Evolutionary conservation across 2,113 vertebrate genomes (phyloP), one percentile per base, ranked within the genome.

Genomic region (Mixornis gularis): DNA sequence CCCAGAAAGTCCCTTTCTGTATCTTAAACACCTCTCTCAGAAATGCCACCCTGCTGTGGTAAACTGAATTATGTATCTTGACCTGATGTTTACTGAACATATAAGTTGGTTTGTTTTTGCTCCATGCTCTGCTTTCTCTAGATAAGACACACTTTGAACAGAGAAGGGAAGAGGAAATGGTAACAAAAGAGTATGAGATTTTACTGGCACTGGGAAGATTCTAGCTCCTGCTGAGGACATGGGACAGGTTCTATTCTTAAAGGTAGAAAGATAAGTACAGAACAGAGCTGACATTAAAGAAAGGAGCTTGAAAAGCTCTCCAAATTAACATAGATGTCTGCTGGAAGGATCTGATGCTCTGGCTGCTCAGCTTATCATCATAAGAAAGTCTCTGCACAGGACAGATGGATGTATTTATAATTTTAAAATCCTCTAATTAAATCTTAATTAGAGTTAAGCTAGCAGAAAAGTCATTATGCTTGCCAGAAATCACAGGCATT

Each of bases 341-440:
- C 63, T 72, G 64, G 72, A 83, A 73, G 30, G 34, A 65, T 73
- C 51, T 73, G 52, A 78, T 83, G 46, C 74, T 90, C 48, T 70
- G 52, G 10, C 40, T 80, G 48, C 76, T 91, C 69, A 73, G 66
- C 32, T 89, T 65, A 41, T 74, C 32, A 16, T 72, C 26, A 36
- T 69, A 73, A 59, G 41, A 64, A 93, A 80, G 52, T 29, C 43
- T 83, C 73, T 4, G 13, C 52, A 43, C 22, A 63, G 60, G 34
- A 68, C 53, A 91, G 90, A 77, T 58, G 46, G 34, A 49, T 55
- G 30, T 43, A 85, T 83, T 40, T 79, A 86, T 52, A 5, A 9
- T 32, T 94, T 77, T 22, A 40, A 89, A 92, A 87, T 76, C 73
- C 70, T 65, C 87, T 87, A 85, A 90, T 91, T 92, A 87, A 91